These are phyloP conservation scores for Brachionichthys hirsutus DNA, from an alignment of 2,113 vertebrate species.

Conservation along the genomic window DNA sequence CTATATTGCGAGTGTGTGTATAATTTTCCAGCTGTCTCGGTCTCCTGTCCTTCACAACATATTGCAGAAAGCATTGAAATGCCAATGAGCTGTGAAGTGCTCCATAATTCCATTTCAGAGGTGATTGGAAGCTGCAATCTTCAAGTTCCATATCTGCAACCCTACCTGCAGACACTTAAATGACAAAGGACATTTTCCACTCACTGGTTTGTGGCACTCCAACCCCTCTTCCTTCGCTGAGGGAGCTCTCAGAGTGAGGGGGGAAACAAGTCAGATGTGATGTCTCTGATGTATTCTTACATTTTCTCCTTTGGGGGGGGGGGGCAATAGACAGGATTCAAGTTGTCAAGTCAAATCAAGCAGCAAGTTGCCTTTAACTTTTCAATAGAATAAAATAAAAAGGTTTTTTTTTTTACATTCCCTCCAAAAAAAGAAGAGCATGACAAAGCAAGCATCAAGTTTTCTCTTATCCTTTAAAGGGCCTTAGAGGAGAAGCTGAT, in stretches of 20 bases:
- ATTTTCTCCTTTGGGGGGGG: slow-evolving; percentile 20
- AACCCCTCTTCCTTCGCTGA: slow-evolving; percentile 12
- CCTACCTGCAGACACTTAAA: slow-evolving; percentile 59
- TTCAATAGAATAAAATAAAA: slow-evolving; percentile 18
- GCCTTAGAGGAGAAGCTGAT: slow-evolving; percentile 15
- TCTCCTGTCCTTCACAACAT: slow-evolving; percentile 17
- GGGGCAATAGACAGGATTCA: slow-evolving; percentile 36
- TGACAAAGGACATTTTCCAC: slow-evolving; percentile 63
- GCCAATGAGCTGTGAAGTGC: slow-evolving; percentile 67
- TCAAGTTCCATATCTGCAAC: slow-evolving; percentile 51
- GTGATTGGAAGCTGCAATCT: slow-evolving; percentile 58
- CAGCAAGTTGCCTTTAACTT: slow-evolving; percentile 34
- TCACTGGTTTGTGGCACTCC: slow-evolving; percentile 46
- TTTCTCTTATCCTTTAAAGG: slow-evolving; percentile 1
- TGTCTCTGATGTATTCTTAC: slow-evolving; percentile 34
- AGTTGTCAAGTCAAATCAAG: slow-evolving; percentile 36
- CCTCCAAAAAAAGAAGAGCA: neutral
- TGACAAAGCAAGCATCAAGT: slow-evolving; percentile 12
- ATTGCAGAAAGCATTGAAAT: slow-evolving; percentile 47
- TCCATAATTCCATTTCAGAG: slow-evolving; percentile 69
- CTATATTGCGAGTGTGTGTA: slow-evolving; percentile 20
- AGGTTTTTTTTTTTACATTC: neutral
- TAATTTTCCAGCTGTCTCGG: slow-evolving; percentile 49
- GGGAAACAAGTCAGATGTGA: slow-evolving; percentile 18
- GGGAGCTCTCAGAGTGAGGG: slow-evolving; percentile 21